Percentiles rank a stretch among this genome's conserved stretches.
These are phyloP conservation scores for Thereva nobilitata DNA, from an alignment of 2,888 invertebrate species.

Conservation along the genomic window DNA sequence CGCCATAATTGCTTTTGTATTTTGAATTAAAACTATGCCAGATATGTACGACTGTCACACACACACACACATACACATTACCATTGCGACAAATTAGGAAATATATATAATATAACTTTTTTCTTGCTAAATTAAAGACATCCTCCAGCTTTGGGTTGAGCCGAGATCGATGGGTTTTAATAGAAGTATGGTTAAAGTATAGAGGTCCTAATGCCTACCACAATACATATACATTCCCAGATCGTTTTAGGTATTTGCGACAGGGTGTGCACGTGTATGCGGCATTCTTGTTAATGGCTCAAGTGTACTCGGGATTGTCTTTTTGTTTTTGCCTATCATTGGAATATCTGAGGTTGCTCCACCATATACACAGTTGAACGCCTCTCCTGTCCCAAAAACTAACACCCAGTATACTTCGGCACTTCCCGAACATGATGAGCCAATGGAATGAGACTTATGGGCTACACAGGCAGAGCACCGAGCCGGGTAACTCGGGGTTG, in stretches of 20 bases:
- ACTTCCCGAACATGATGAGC: constrained; percentile 33
- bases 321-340: constrained; percentile 31
- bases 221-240: too few species aligned
- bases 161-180: too few species aligned
- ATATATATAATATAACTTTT: too few species aligned
- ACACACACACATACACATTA: too few species aligned
- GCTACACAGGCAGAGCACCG: constrained; percentile 23
- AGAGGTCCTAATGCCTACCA: too few species aligned
- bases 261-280: constrained; percentile 3
- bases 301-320: constrained; percentile 23
- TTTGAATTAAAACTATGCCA: too few species aligned
- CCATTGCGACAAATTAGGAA: too few species aligned
- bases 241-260: background rate
- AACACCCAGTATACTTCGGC: constrained; percentile 13
- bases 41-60: too few species aligned
- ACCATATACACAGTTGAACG: constrained; percentile 35
- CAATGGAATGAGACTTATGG: constrained; percentile 37
- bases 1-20: background rate
- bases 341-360: constrained; percentile 36
- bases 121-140: too few species aligned
- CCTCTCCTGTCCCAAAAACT: constrained; percentile 21
- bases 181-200: too few species aligned
- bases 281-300: constrained; percentile 26
- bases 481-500: constrained; percentile 43
- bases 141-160: too few species aligned